Evolutionary conservation across 2,113 vertebrate genomes (phyloP).

Genomic region (Eira barbara): DNA sequence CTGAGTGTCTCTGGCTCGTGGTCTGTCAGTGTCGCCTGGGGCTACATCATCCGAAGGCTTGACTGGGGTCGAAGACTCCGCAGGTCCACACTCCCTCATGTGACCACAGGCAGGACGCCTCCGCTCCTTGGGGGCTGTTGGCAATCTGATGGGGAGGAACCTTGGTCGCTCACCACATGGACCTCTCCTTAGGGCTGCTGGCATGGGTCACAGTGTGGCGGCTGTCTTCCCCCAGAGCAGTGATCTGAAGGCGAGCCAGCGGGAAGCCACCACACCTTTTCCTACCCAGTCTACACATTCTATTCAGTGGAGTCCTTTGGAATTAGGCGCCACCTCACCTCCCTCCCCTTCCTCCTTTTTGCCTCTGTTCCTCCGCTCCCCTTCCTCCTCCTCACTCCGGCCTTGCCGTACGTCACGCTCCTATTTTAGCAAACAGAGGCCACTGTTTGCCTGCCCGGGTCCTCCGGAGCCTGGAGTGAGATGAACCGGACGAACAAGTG

Average conservation of each 20-base stretch:
- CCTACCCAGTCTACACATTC: not conserved
- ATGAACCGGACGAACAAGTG: rapidly evolving
- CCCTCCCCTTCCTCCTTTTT: not conserved
- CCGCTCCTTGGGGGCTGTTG: not conserved
- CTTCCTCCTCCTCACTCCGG: not conserved
- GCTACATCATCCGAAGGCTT: not conserved
- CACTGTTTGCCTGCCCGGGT: not conserved
- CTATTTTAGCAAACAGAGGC: not conserved
- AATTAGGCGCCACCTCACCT: not conserved
- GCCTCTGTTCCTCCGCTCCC: rapidly evolving
- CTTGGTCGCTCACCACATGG: rapidly evolving
- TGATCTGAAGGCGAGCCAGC: not conserved
- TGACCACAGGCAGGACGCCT: not conserved
- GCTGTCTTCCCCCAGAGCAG: not conserved
- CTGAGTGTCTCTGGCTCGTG: not conserved
- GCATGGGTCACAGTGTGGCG: not conserved
- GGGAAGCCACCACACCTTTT: rapidly evolving
- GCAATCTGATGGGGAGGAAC: not conserved
- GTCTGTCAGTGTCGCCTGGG: too few species aligned
- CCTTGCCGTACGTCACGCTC: not conserved
- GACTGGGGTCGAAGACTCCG: rapidly evolving
- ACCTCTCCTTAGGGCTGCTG: rapidly evolving
- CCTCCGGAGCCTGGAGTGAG: not conserved
- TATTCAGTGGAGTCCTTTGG: rapidly evolving
- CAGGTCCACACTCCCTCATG: not conserved